Evolutionary conservation across 2,113 vertebrate genomes (phyloP), one percentile per base, ranked within the genome.

Genomic region (Misgurnus mizolepis): DNA sequence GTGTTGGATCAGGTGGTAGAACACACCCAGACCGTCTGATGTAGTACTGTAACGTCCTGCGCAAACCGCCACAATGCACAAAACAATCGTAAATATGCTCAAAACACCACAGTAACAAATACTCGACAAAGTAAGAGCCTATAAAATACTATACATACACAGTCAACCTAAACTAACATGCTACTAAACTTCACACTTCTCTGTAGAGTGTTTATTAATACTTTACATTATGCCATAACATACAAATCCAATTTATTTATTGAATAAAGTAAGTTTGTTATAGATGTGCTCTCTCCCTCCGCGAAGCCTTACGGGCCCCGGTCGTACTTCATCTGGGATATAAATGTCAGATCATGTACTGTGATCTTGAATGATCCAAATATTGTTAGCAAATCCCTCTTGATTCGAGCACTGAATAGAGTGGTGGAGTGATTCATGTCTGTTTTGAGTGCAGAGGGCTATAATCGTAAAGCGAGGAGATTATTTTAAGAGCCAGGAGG

Each of bases 401-500:
- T 77, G 75, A 77, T 77, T 66, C 27, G 10, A 65, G 62, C 75
- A 50, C 7, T 67, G 75, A 77, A 77, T 67, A 9, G 75, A 55
- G 75, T 41, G 75, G 60, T 41, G 62, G 76, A 76, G 69, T 86
- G 76, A 86, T 86, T 87, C 73, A 83, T 83, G 79, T 83, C 71
- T 76, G 53, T 81, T 85, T 76, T 56, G 81, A 83, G 68, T 78
- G 69, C 79, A 80, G 79, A 43, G 83, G 68, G 17, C 62, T 84
- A 80, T 79, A 83, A 80, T 78, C 68, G 69, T 81, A 75, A 88
- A 86, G 55, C 43, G 67, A 40, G 47, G 45, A 22, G 67, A 69
- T 86, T 80, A 86, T 88, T 82, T 86, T 84, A 79, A 80, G 62
- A 80, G 68, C 64, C 67, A 81, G 66, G 60, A 49, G 76, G 64